Evolutionary conservation across 2,797 vertebrate genomes (phyloP).

Genomic region (Eulemur coronatus): DNA sequence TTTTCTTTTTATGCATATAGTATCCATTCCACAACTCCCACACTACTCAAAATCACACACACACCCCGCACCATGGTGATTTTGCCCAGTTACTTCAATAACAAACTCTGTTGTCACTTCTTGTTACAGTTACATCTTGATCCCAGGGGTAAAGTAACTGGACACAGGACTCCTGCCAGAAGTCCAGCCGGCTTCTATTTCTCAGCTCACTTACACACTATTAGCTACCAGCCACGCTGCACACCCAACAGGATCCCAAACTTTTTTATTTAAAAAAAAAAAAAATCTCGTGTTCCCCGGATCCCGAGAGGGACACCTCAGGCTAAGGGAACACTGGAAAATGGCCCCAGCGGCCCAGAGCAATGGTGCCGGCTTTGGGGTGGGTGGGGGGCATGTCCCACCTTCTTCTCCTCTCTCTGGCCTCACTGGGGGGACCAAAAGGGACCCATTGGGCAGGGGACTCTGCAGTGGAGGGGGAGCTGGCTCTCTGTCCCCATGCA

Average conservation of each 20-base stretch:
- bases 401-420: neutral
- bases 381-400: neutral
- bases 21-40: neutral
- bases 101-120: slow-evolving; percentile 61
- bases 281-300: slow-evolving; percentile 61
- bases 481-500: neutral
- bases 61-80: neutral
- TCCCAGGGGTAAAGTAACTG: slow-evolving; percentile 66
- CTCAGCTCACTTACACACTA: slow-evolving; percentile 51
- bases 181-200: slow-evolving; percentile 63
- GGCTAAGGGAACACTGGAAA: neutral
- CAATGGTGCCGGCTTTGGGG: neutral
- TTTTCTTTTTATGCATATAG: neutral
- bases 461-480: neutral
- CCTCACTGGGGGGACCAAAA: neutral
- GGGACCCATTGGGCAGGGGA: neutral
- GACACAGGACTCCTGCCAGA: slow-evolving; percentile 64
- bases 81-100: neutral
- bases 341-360: neutral
- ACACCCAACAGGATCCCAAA: slow-evolving; percentile 45
- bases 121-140: slow-evolving; percentile 64
- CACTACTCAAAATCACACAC: neutral
- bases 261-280: slow-evolving; percentile 41
- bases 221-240: slow-evolving; percentile 61
- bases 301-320: slow-evolving; percentile 37